These are phyloP conservation scores for Perizoma flavofasciatum DNA, from an alignment of 2,888 invertebrate genomes.

Conservation along the genomic window DNA sequence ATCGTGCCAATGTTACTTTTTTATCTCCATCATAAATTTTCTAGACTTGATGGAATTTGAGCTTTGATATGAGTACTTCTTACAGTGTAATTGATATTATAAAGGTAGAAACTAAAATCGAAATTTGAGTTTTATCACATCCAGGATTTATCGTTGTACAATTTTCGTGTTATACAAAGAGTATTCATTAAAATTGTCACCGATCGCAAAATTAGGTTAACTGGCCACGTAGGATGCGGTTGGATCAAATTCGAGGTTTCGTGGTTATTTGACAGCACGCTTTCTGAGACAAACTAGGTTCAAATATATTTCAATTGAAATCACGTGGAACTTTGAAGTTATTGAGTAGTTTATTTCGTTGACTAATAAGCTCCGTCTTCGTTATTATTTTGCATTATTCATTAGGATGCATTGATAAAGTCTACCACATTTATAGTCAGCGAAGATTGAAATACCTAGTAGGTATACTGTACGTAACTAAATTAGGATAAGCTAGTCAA, in stretches of 20 bases:
- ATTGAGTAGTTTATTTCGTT: too few species aligned
- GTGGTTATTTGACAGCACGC: constrained; percentile 58
- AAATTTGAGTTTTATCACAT: constrained; percentile 37
- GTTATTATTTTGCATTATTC: too few species aligned
- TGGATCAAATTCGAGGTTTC: constrained; percentile 75
- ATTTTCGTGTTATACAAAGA: constrained; percentile 15
- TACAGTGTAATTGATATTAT: constrained; percentile 5
- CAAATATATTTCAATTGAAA: neutral
- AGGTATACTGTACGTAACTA: too few species aligned
- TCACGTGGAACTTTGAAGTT: neutral
- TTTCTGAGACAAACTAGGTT: constrained; percentile 49
- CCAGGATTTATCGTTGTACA: constrained; percentile 40
- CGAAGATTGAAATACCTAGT: too few species aligned
- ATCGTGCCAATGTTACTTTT: too few species aligned
- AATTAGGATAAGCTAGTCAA: too few species aligned
- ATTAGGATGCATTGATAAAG: too few species aligned
- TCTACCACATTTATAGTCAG: too few species aligned
- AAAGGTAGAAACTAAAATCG: constrained; percentile 37
- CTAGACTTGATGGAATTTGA: too few species aligned
- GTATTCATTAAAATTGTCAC: neutral
- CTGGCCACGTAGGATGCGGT: constrained; percentile 69
- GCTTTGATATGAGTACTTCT: too few species aligned
- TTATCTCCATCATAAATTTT: too few species aligned
- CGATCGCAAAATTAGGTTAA: constrained; percentile 61
- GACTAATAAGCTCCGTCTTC: neutral